Percentiles rank a stretch among this genome's conserved stretches.
These are phyloP conservation scores for Proales similis DNA, from an alignment of 1,140 invertebrate genomes.

Conservation along the genomic window DNA sequence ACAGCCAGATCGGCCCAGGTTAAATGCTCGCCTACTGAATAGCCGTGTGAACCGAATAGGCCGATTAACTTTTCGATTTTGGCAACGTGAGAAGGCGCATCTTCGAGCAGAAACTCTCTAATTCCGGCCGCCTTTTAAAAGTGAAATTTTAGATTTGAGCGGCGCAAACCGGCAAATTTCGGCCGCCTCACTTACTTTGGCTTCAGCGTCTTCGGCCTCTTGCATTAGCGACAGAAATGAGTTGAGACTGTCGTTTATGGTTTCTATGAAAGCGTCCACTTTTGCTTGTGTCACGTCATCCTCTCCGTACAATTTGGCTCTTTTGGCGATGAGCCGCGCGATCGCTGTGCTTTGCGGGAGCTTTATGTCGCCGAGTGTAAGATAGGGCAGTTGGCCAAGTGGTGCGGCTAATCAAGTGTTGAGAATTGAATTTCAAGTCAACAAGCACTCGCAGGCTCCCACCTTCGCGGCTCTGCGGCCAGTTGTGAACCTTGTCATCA, in stretches of 20 bases:
- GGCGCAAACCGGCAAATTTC: too few species aligned
- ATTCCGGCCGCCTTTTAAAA: too few species aligned
- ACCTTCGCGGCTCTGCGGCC: too few species aligned
- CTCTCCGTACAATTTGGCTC: constrained; percentile 12
- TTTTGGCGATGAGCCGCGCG: constrained; percentile 18
- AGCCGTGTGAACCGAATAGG: constrained; percentile 19
- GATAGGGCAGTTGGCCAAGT: constrained; percentile 39
- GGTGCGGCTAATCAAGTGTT: constrained; percentile 2
- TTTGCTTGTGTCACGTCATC: constrained; percentile 31
- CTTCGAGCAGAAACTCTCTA: constrained; percentile 21
- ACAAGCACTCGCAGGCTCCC: too few species aligned
- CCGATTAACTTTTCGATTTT: constrained; percentile 1
- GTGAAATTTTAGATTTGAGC: too few species aligned
- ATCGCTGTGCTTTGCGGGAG: constrained; percentile 39
- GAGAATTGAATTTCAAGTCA: too few species aligned
- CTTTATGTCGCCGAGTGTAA: constrained; percentile 39
- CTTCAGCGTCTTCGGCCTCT: background rate
- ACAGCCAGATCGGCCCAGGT: constrained; percentile 30
- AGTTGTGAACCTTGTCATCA: too few species aligned
- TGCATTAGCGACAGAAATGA: constrained; percentile 4
- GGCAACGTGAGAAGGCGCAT: constrained; percentile 2
- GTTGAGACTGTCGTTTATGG: constrained; percentile 7
- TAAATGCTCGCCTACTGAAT: constrained; percentile 13
- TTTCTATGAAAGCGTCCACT: constrained; percentile 28
- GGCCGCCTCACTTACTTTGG: too few species aligned